These are phyloP conservation scores for Panorpa germanica DNA, from an alignment of 2,888 invertebrate genomes.

Conservation along the genomic window DNA sequence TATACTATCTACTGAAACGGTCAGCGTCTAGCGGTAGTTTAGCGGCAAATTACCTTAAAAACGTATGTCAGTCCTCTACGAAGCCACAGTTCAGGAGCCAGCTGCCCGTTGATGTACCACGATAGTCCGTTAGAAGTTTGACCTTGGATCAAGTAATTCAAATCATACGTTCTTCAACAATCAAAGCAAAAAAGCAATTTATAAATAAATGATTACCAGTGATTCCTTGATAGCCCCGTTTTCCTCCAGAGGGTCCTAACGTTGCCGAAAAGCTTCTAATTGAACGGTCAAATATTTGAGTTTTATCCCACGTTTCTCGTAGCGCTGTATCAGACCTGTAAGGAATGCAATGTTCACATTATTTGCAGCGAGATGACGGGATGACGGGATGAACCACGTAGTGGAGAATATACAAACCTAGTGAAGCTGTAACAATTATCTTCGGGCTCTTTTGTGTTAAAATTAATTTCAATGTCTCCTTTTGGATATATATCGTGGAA, in stretches of 20 bases:
- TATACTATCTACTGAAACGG: too few relatives aligned
- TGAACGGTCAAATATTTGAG: conserved; percentile 45
- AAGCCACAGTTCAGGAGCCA: conserved; percentile 75
- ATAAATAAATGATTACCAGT: conserved; percentile 28
- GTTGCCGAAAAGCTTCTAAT: conserved; percentile 63
- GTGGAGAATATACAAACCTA: too few relatives aligned
- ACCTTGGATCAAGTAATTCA: conserved; percentile 22
- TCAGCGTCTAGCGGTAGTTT: too few relatives aligned
- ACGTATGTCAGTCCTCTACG: conserved; percentile 69
- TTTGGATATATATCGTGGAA: conserved; percentile 69
- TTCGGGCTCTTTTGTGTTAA: conserved; percentile 40
- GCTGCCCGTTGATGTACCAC: conserved; percentile 85
- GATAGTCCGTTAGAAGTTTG: conserved; percentile 53
- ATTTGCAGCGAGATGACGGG: not conserved
- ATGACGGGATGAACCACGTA: not conserved
- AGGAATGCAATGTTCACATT: not conserved
- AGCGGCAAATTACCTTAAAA: conserved; percentile 36
- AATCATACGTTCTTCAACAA: conserved; percentile 3
- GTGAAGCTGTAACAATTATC: conserved; percentile 63
- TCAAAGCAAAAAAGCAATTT: conserved; percentile 1
- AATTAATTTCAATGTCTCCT: conserved; percentile 42
- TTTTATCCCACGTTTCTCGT: conserved; percentile 36
- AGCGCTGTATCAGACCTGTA: conserved; percentile 17
- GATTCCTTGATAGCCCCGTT: conserved; percentile 54
- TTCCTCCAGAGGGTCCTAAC: conserved; percentile 69